A percentile compares a stretch with the other conserved stretches of the same genome.
phyloP scores from a whole-genome alignment of 2,888 invertebrate species.

The Tachystola acroxantha region DNA sequence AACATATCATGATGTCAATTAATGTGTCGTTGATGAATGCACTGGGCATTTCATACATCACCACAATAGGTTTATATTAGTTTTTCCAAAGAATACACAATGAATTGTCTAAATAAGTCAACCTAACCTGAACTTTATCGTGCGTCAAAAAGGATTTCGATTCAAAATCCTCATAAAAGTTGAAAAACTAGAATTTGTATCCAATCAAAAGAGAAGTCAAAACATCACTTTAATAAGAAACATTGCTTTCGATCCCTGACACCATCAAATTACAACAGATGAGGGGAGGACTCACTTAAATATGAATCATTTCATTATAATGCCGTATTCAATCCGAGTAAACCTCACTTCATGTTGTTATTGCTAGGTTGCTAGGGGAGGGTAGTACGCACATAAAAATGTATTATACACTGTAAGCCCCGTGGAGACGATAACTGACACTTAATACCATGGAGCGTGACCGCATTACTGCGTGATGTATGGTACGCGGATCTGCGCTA shows the following conservation, averaged over 20 bases:
- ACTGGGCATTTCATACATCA: no score
- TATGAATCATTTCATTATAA: slow-evolving; percentile 79
- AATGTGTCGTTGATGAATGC: no score
- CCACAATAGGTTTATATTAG: no score
- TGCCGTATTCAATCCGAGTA: slow-evolving; percentile 76
- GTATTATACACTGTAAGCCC: slow-evolving; percentile 65
- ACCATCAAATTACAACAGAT: slow-evolving; percentile 65
- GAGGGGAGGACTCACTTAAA: slow-evolving; percentile 75
- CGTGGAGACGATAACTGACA: slow-evolving; percentile 76
- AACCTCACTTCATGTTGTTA: slow-evolving; percentile 74
- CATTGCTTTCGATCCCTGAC: slow-evolving; percentile 69
- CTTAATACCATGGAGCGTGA: slow-evolving; percentile 76
- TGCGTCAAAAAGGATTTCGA: no score
- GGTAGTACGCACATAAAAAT: slow-evolving; percentile 67
- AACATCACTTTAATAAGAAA: slow-evolving; percentile 75
- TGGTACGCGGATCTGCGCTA: slow-evolving; percentile 54
- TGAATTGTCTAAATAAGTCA: no score
- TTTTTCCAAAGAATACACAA: no score
- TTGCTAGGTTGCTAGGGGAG: slow-evolving; percentile 52
- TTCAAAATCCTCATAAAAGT: no score
- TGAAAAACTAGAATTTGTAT: slow-evolving; percentile 14
- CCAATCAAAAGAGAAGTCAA: slow-evolving; percentile 61
- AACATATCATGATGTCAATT: no score
- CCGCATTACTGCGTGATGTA: slow-evolving; percentile 76
- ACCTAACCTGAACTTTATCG: no score